phyloP scores from a whole-genome alignment of 2,888 invertebrate species.

The Trichogramma evanescens region DNA sequence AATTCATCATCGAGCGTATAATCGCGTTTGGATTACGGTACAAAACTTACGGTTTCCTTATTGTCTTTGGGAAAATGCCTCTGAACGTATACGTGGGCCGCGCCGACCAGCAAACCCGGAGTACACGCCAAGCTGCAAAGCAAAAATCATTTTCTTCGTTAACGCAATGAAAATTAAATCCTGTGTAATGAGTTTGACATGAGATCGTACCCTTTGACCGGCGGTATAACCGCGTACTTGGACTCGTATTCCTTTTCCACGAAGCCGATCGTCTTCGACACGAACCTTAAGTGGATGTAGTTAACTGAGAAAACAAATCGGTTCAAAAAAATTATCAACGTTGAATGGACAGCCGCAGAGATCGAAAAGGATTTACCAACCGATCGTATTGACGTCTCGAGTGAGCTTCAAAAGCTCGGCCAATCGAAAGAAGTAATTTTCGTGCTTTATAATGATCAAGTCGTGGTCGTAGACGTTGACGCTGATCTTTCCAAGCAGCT shows the following conservation, averaged over 20 bases:
- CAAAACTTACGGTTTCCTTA: slow-evolving; percentile 1
- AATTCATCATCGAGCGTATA: not conserved
- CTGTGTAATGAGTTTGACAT: not conserved
- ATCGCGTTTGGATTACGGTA: not conserved
- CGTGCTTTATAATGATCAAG: slow-evolving; percentile 1
- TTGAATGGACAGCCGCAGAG: not conserved
- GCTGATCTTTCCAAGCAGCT: slow-evolving; percentile 2
- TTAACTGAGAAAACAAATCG: slow-evolving; percentile 4
- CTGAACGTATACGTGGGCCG: slow-evolving; percentile 3
- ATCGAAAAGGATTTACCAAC: not conserved
- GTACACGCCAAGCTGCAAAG: slow-evolving; percentile 10
- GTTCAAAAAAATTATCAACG: not conserved
- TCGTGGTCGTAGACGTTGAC: not conserved
- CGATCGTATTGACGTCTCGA: not conserved
- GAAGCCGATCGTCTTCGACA: slow-evolving; percentile 19
- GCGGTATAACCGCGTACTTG: slow-evolving; percentile 12
- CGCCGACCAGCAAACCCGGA: slow-evolving; percentile 16
- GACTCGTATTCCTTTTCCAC: slow-evolving; percentile 4
- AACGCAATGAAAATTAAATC: no score
- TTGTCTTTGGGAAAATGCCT: slow-evolving; percentile 11
- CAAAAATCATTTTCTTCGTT: no score
- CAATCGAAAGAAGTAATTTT: slow-evolving; percentile 3
- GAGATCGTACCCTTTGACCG: slow-evolving; percentile 12
- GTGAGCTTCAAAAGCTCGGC: not conserved
- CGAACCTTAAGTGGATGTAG: slow-evolving; percentile 15